Conservation (phyloP, 2,797 vertebrate species). For the Epinephelus malabaricus region DNA sequence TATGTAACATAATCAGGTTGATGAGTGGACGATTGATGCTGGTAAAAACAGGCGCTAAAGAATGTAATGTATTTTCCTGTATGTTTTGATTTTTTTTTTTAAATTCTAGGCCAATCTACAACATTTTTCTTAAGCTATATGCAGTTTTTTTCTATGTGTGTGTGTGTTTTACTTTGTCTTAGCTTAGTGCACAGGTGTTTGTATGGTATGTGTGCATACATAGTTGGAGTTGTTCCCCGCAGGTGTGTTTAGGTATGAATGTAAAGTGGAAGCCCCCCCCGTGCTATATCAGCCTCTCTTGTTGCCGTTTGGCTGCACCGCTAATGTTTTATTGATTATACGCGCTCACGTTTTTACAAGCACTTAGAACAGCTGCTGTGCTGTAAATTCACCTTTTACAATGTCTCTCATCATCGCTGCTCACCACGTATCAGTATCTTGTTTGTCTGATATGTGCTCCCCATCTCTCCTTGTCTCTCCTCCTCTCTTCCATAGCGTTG, state of each 20-base stretch:
- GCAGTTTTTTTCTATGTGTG: neutral
- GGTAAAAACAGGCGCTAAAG: neutral
- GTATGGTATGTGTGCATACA: neutral
- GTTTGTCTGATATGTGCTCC: conserved; percentile 23
- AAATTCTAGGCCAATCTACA: neutral
- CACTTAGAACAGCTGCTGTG: conserved; percentile 54
- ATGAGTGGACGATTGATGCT: neutral
- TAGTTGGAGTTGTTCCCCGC: conserved; percentile 1
- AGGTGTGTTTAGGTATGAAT: conserved; percentile 25
- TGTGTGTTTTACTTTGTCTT: neutral
- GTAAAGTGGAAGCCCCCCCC: conserved; percentile 1
- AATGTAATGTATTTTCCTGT: neutral
- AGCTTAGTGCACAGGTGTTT: neutral
- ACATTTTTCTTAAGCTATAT: neutral
- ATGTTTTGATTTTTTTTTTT: neutral
- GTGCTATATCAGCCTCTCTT: conserved; percentile 28
- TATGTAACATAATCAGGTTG: neutral
- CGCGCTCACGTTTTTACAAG: conserved; percentile 55
- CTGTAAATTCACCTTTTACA: conserved; percentile 62
- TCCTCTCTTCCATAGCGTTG: neutral
- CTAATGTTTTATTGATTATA: conserved; percentile 73
- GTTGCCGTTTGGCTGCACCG: conserved; percentile 21
- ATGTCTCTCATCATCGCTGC: conserved; percentile 39
- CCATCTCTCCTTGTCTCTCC: neutral
- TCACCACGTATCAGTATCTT: conserved; percentile 23